Percentiles rank a stretch among this genome's conserved stretches.
phyloP scores from a whole-genome alignment of 2,113 vertebrate species.

The Hemiscyllium ocellatum region DNA sequence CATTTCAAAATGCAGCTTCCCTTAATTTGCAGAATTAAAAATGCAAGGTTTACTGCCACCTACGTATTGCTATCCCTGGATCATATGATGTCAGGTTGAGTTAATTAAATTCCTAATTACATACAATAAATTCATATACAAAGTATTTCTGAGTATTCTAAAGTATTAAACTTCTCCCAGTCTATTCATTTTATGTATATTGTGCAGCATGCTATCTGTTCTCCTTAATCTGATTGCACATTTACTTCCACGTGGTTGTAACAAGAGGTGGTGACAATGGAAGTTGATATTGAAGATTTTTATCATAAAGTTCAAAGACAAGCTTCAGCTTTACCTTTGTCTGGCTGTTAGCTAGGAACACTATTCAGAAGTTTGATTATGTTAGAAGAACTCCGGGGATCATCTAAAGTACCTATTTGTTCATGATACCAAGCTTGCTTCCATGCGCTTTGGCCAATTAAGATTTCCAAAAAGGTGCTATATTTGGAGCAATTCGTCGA shows the following conservation, averaged over 20 bases:
- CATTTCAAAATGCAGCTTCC: background rate
- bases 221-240: background rate
- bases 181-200: background rate
- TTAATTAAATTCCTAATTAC: background rate
- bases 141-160: background rate
- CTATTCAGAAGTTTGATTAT: background rate
- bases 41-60: too few species aligned
- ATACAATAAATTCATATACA: background rate
- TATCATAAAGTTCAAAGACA: background rate
- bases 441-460: background rate
- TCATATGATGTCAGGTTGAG: background rate
- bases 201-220: background rate
- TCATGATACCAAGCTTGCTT: background rate
- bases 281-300: background rate
- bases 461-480: background rate
- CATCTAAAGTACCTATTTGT: background rate
- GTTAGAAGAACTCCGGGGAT: background rate
- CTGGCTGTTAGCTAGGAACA: background rate
- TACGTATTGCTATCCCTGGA: background rate
- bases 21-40: background rate
- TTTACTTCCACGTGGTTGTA: background rate
- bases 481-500: background rate
- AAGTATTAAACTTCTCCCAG: background rate
- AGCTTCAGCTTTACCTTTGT: background rate
- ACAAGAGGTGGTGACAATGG: background rate